Evolutionary conservation across 2,797 vertebrate species (phyloP).

Genomic region (Enteromius fasciolatus): DNA sequence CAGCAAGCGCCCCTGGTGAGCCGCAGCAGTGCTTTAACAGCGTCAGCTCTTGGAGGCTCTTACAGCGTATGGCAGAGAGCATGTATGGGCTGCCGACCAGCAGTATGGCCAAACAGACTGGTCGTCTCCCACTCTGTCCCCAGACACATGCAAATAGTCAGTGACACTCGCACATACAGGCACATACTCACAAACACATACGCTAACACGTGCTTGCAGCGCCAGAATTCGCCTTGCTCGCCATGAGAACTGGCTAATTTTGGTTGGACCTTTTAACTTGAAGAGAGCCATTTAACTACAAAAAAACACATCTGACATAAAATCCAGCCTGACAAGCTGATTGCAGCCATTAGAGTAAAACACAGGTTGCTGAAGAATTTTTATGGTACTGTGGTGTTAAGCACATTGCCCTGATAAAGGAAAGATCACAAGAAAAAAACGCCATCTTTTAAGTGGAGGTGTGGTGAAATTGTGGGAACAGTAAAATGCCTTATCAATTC

Average conservation of each 20-base stretch:
- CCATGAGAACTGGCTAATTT: conserved; percentile 34
- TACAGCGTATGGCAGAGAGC: conserved; percentile 62
- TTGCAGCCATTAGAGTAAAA: conserved; percentile 48
- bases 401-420: conserved; percentile 62
- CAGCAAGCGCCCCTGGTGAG: conserved; percentile 15
- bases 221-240: conserved; percentile 54
- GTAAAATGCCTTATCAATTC: conserved; percentile 31
- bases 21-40: conserved; percentile 1
- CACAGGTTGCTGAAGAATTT: not conserved
- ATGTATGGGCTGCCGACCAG: conserved; percentile 69
- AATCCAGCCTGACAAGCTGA: conserved; percentile 39
- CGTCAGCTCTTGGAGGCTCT: conserved; percentile 51
- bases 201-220: conserved; percentile 48
- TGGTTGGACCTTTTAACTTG: conserved; percentile 7
- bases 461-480: conserved; percentile 12
- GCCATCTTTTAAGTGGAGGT: conserved; percentile 56
- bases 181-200: conserved; percentile 58
- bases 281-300: conserved; percentile 3
- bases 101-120: conserved; percentile 80
- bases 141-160: conserved; percentile 69
- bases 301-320: conserved; percentile 1
- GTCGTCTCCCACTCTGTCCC: conserved; percentile 78
- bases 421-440: conserved; percentile 62
- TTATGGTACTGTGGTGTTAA: conserved; percentile 58
- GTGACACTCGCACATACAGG: conserved; percentile 55